These are phyloP conservation scores for Myrmecophaga tridactyla DNA, from an alignment of 2,113 vertebrate genomes.

Conservation along the genomic window DNA sequence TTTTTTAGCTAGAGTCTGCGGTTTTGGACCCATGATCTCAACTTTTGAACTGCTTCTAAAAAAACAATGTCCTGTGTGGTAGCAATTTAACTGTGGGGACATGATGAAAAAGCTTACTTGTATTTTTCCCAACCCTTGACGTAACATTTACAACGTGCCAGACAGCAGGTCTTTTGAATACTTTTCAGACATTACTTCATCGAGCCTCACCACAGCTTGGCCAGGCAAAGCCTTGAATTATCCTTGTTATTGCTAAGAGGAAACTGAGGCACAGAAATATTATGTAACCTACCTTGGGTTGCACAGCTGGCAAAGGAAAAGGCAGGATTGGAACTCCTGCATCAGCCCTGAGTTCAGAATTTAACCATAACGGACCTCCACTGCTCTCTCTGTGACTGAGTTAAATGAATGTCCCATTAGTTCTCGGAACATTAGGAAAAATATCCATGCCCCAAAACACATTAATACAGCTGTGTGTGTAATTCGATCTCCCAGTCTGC, in stretches of 20 bases:
- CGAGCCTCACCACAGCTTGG: too few relatives aligned
- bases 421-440: too few relatives aligned
- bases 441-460: rapidly evolving
- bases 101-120: neutral
- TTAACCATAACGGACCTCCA: neutral
- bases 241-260: rapidly evolving
- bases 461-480: too few relatives aligned
- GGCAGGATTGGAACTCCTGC: too few relatives aligned
- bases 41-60: neutral
- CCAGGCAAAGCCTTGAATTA: neutral
- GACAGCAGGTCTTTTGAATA: too few relatives aligned
- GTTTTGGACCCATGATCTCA: neutral
- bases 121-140: neutral
- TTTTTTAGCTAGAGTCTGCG: neutral
- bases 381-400: neutral
- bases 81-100: too few relatives aligned
- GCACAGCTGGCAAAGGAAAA: neutral
- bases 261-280: neutral
- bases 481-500: too few relatives aligned
- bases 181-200: neutral
- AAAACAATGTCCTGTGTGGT: rapidly evolving
- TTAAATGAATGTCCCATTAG: rapidly evolving
- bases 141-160: neutral
- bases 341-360: neutral
- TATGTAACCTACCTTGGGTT: too few relatives aligned